Evolutionary conservation across 2,888 invertebrate species (phyloP), one percentile per base, ranked within the genome.

Genomic region (Chesias legatella): DNA sequence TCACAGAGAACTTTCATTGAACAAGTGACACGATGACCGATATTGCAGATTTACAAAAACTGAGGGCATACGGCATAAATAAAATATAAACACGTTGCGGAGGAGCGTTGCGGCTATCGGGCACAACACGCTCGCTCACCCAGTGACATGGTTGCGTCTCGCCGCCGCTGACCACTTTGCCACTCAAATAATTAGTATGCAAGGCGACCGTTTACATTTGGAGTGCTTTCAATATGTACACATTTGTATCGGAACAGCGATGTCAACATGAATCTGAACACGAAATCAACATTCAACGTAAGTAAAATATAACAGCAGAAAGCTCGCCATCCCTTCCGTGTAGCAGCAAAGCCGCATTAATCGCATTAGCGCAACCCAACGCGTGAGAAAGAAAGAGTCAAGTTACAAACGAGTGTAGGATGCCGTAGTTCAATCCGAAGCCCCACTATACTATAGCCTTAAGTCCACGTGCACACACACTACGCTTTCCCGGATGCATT

Each of bases 351-450:
- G 41, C 36, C 37, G 60, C 53, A 58, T 60, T 58, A 62, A 62
- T 63, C 47, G 51, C 55, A 49, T 60, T 58, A 59, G 56, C 48
- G 64, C 61, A 65, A 69, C 53, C 49, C 42, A 62, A 68, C 53
- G 64, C 71, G 70, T 71, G 69, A 64, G 71, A 73, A 72, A 63
- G 65, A 62, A 64, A 63, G 63, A 58, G 51, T 66, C 60, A 55
- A 57, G 63, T 70, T 69, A 66, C 68, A 58, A 60, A 61, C 64
- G 58, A 60, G 61, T 47, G 54, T 52, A 55, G 56, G 63, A 63
- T 57, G 63, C 47, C 44, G n/a, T n/a, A n/a, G n/a, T n/a, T 56
- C 42, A 43, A 53, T 44, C 39, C 45, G 60, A 63, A 68, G 63
- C 58, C 60, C 46, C 38, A 35, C 36, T 33, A 23, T 35, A 26